Percentiles rank a stretch among this genome's conserved stretches.
phyloP scores from a whole-genome alignment of 2,797 vertebrate species.

The Ptychadena robeensis region DNA sequence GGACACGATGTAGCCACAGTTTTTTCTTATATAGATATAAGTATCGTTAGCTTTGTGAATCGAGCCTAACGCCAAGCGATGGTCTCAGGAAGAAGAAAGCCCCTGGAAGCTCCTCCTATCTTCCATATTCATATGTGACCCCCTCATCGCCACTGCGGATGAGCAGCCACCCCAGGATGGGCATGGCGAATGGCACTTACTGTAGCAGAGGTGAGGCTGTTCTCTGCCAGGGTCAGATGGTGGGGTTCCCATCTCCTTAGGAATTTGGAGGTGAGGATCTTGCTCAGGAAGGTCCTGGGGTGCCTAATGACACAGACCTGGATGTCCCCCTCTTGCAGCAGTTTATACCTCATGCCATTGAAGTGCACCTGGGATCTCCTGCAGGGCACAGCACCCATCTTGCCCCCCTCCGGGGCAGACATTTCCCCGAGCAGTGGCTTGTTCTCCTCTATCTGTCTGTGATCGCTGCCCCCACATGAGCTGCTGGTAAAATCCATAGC shows the following conservation, averaged over 20 bases:
- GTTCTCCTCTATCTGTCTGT: conserved; percentile 89
- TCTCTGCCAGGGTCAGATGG: conserved; percentile 92
- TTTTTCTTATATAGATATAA: too few relatives aligned
- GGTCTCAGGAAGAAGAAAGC: background rate
- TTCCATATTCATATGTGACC: background rate
- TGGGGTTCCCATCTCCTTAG: conserved; percentile 96
- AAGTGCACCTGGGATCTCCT: conserved; percentile 86
- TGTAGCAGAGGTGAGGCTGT: conserved; percentile 92
- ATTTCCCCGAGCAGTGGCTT: conserved; percentile 90
- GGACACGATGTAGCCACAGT: too few relatives aligned
- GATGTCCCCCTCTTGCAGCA: conserved; percentile 97
- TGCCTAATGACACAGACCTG: conserved; percentile 97
- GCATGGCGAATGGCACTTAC: conserved; percentile 75
- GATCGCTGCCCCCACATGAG: conserved; percentile 83
- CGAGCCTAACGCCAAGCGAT: too few relatives aligned
- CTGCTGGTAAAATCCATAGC: conserved; percentile 87
- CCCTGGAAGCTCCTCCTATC: background rate
- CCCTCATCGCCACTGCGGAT: background rate
- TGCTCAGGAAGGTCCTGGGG: conserved; percentile 97
- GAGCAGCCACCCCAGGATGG: background rate
- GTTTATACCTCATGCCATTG: conserved; percentile 95
- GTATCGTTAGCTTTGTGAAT: too few relatives aligned
- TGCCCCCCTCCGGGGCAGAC: conserved; percentile 79
- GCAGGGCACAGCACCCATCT: conserved; percentile 85
- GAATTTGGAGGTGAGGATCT: conserved; percentile 97